phyloP scores from a whole-genome alignment of 2,113 vertebrate genomes.

The Pipra filicauda region DNA sequence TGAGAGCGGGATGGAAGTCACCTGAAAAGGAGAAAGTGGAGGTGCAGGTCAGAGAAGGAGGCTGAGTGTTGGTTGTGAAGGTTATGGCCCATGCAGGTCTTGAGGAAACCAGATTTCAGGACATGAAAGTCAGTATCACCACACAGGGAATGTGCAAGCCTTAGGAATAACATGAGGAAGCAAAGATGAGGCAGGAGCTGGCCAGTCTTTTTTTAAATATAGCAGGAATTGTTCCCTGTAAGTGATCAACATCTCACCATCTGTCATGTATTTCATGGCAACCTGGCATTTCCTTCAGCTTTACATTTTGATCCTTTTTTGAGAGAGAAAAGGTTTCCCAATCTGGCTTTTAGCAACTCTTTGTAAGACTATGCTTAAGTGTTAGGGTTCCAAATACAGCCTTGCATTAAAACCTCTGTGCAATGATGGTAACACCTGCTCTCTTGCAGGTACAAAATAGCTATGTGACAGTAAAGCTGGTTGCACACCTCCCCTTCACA shows the following conservation, averaged over 20 bases:
- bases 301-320: neutral
- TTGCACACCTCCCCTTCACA: neutral
- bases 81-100: neutral
- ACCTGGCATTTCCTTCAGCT: neutral
- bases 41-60: neutral
- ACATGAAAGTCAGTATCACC: rapidly evolving
- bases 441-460: neutral
- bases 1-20: neutral
- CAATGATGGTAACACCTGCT: neutral
- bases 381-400: neutral
- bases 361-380: neutral
- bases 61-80: neutral
- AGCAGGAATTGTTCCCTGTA: neutral
- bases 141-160: neutral
- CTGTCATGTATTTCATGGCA: neutral
- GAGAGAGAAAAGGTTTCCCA: neutral
- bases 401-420: neutral
- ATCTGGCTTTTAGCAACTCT: neutral
- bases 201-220: neutral
- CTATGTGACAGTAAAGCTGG: neutral
- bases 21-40: neutral
- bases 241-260: neutral
- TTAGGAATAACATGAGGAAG: neutral
- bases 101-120: neutral
- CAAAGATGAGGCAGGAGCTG: neutral